phyloP scores from a whole-genome alignment of 2,888 invertebrate species.

The Belgica antarctica region DNA sequence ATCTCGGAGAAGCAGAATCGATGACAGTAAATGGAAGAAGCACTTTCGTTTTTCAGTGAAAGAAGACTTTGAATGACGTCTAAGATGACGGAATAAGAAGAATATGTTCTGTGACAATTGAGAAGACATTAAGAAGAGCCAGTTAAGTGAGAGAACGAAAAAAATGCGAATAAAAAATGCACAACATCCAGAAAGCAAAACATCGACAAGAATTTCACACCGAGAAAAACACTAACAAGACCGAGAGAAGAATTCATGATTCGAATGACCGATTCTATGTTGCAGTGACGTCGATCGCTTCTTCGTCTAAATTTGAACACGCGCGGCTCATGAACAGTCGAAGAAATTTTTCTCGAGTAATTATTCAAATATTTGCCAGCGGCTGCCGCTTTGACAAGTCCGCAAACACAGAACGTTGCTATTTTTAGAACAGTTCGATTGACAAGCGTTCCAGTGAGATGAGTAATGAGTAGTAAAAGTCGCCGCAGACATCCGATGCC shows the following conservation, averaged over 20 bases:
- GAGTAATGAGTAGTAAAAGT: background rate
- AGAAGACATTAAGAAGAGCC: background rate
- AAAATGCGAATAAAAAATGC: background rate
- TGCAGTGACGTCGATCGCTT: background rate
- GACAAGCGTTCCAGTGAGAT: background rate
- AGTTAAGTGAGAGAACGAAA: constrained; percentile 1
- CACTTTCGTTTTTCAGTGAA: constrained; percentile 3
- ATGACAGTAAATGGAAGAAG: background rate
- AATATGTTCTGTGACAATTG: background rate
- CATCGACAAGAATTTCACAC: constrained; percentile 1
- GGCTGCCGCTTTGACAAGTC: background rate
- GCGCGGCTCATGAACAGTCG: constrained; percentile 4
- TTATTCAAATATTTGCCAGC: constrained; percentile 23
- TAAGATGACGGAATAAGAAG: background rate
- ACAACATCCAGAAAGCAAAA: background rate
- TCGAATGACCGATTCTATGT: background rate
- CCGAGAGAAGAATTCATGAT: constrained; percentile 7
- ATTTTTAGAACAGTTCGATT: constrained; percentile 3
- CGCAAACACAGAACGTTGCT: background rate
- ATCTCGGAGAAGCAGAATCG: no score
- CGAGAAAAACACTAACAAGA: constrained; percentile 20
- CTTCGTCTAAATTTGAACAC: constrained; percentile 17
- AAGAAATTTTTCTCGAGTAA: background rate
- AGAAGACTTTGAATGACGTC: background rate
- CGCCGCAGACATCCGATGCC: no score